Base-by-base conservation (phyloP, 2,113 vertebrate genomes). In the Eubucco bourcierii region DNA sequence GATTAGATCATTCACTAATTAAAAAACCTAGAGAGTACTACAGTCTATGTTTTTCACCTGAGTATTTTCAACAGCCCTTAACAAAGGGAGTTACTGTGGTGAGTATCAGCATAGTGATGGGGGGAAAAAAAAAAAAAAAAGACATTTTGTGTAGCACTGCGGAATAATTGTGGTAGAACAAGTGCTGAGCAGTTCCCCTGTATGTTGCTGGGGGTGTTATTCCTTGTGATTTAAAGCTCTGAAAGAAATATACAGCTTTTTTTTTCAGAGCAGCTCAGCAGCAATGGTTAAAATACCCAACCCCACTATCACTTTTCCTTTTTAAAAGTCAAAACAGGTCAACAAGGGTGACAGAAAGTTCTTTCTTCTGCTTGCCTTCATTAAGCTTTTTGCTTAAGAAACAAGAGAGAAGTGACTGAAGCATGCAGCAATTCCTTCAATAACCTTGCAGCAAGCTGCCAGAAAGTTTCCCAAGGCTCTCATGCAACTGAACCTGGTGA, bases 361-460 rank as follows among this genome's bases (percentile, higher is more conserved):
- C 58, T 90, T 93, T 93, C 59, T 94, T 73, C 50, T 9, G 0
- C 55, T 93, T 88, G 61, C 70, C 60, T 93, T 96, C 95, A 90
- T 94, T 96, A 94, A 92, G 71, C 39, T 47, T 90, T 90, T 90
- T 80, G 15, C 84, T 79, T 58, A 31, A 90, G 90, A 86, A 92
- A 76, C 58, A 58, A 87, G 66, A 31, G 61, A 88, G 76, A 77
- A 95, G 34, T 63, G 91, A 75, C 61, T 87, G 92, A 93, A 93
- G 73, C 86, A 94, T 75, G 77, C 82, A 94, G 84, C 71, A 88
- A 90, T 85, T 83, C 55, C 84, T 90, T 90, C 86, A 91, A 83
- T 91, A 95, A 92, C 90, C 82, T 94, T 83, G 87, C 93, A 95
- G 82, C 70, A 95, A 86, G 75, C 61, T 94, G 90, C 87, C 91